Evolutionary conservation across 2,113 vertebrate genomes (phyloP).

Genomic region (Cebidichthys violaceus): DNA sequence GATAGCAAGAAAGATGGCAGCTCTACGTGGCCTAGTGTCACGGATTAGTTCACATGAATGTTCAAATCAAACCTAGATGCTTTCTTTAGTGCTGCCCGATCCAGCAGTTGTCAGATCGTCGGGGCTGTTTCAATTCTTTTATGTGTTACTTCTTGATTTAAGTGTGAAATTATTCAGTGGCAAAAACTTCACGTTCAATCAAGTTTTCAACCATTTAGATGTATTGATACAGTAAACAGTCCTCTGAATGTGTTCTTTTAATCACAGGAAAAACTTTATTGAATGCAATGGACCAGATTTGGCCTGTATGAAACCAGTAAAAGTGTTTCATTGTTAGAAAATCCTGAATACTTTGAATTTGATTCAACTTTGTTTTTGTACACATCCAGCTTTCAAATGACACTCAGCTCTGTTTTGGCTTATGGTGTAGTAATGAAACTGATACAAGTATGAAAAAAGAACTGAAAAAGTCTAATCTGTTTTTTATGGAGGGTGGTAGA

Average conservation of each 20-base stretch:
- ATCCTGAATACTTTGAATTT: neutral
- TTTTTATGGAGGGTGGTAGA: neutral
- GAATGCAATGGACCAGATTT: neutral
- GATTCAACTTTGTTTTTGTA: neutral
- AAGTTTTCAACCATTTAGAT: neutral
- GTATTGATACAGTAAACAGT: too few species aligned
- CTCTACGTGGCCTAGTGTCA: neutral
- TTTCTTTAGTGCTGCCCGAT: neutral
- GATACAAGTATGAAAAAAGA: too few species aligned
- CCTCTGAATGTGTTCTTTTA: neutral
- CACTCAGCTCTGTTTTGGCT: too few species aligned
- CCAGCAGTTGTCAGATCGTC: neutral
- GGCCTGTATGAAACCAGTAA: neutral
- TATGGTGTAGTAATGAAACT: neutral
- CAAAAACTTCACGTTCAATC: neutral
- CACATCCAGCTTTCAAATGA: too few species aligned
- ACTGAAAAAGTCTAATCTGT: neutral
- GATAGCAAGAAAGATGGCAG: neutral
- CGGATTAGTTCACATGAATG: too few species aligned
- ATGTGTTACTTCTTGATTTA: neutral
- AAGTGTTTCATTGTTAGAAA: neutral
- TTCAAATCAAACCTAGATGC: neutral
- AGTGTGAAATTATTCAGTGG: neutral
- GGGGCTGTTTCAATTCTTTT: neutral
- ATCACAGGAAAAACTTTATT: neutral